Percentiles rank a stretch among this genome's conserved stretches.
These are phyloP conservation scores for Ypsolopha sequella DNA, from an alignment of 2,888 invertebrate species.

Conservation along the genomic window DNA sequence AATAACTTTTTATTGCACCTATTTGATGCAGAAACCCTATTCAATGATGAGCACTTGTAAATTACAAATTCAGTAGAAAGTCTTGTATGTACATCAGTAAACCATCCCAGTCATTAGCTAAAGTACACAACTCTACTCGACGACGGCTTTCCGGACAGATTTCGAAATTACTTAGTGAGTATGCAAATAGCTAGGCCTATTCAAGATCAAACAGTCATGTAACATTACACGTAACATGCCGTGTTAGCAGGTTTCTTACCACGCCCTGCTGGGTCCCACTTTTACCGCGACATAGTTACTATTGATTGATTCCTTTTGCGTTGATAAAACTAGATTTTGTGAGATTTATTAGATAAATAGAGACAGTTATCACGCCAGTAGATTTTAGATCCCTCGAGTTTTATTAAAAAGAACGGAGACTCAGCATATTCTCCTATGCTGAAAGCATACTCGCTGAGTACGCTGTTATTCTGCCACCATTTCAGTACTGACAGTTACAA, in stretches of 20 bases:
- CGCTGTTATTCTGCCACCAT: too few relatives aligned
- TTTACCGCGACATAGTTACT: neutral
- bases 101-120: neutral
- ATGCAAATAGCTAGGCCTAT: slow-evolving; percentile 3
- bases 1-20: neutral
- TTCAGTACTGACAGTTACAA: too few relatives aligned
- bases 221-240: slow-evolving; percentile 4
- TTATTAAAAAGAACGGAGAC: too few relatives aligned
- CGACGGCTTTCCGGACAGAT: neutral
- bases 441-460: too few relatives aligned
- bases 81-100: neutral
- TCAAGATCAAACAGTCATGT: slow-evolving; percentile 8
- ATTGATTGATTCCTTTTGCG: neutral
- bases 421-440: too few relatives aligned
- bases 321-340: too few relatives aligned
- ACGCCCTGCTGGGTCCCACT: neutral
- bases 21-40: neutral
- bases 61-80: neutral
- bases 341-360: too few relatives aligned
- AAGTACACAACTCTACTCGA: neutral
- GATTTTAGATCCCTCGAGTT: too few relatives aligned
- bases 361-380: too few relatives aligned
- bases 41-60: neutral
- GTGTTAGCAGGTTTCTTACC: neutral
- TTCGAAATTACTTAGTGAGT: slow-evolving; percentile 1